Evolutionary conservation across 1,140 invertebrate genomes (phyloP).

Genomic region (Philotrypesis tridentata): DNA sequence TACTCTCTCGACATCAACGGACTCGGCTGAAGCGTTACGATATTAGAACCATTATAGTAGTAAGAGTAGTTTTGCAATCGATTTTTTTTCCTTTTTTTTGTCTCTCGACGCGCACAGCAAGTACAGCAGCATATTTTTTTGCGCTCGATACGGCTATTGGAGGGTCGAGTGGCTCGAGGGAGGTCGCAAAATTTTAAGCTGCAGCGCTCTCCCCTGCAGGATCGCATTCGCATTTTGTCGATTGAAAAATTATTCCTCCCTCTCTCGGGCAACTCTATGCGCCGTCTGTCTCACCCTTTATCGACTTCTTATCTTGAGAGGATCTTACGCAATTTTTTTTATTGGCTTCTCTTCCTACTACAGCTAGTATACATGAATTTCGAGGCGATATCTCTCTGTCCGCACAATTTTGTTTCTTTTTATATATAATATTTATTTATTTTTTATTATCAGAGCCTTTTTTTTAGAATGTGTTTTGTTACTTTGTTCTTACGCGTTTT

Average conservation of each 20-base stretch:
- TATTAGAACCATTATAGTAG: neutral
- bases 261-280: neutral
- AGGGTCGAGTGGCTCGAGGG: neutral
- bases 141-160: too few relatives aligned
- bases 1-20: neutral
- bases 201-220: neutral
- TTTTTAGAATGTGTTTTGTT: slow-evolving; percentile 5
- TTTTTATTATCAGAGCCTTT: slow-evolving; percentile 11
- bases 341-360: slow-evolving; percentile 3
- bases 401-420: neutral
- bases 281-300: neutral
- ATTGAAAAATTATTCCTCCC: neutral
- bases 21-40: neutral
- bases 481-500: slow-evolving; percentile 2
- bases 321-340: neutral
- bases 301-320: neutral
- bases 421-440: slow-evolving; percentile 22
- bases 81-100: slow-evolving; percentile 1
- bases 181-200: neutral
- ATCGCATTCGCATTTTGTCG: neutral
- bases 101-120: neutral
- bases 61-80: slow-evolving; percentile 6
- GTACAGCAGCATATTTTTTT: too few relatives aligned
- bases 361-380: neutral
- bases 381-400: neutral